Percentiles rank a stretch among this genome's conserved stretches.
phyloP scores from a whole-genome alignment of 2,888 invertebrate species.

The Ormyrus labotus region DNA sequence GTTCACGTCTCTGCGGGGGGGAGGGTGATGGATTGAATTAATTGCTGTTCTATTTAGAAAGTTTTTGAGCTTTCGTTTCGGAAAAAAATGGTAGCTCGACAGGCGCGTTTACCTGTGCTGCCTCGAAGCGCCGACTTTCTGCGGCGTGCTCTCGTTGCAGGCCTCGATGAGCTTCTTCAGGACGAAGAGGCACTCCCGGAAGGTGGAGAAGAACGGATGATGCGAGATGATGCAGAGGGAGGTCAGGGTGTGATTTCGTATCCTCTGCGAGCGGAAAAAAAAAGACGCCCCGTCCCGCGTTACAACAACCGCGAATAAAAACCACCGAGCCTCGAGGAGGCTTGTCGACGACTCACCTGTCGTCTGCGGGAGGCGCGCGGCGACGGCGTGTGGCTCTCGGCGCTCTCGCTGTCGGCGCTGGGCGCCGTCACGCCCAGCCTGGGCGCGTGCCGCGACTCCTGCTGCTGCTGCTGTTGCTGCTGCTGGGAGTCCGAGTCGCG shows the following conservation, averaged over 20 bases:
- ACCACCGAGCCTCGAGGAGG: background rate
- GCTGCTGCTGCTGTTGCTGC: background rate
- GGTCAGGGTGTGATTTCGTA: constrained; percentile 95
- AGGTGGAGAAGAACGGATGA: constrained; percentile 99
- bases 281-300: no score
- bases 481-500: constrained; percentile 80
- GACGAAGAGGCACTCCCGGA: constrained; percentile 97
- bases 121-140: constrained; percentile 92
- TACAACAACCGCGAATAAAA: no score
- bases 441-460: constrained; percentile 72
- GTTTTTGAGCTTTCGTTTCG: background rate
- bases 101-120: constrained; percentile 84
- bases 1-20: constrained; percentile 83
- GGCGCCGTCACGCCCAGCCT: constrained; percentile 82
- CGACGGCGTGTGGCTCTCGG: constrained; percentile 91
- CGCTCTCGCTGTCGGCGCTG: constrained; percentile 89
- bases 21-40: background rate
- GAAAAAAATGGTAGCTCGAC: no score
- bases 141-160: constrained; percentile 95
- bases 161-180: constrained; percentile 97
- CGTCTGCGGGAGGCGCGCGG: constrained; percentile 88
- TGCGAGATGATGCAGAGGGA: constrained; percentile 98
- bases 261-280: constrained; percentile 77
- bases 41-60: background rate
- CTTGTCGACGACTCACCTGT: constrained; percentile 78